These are phyloP conservation scores for Cylindroiulus punctatus DNA, from an alignment of 2,888 invertebrate species.

Conservation along the genomic window DNA sequence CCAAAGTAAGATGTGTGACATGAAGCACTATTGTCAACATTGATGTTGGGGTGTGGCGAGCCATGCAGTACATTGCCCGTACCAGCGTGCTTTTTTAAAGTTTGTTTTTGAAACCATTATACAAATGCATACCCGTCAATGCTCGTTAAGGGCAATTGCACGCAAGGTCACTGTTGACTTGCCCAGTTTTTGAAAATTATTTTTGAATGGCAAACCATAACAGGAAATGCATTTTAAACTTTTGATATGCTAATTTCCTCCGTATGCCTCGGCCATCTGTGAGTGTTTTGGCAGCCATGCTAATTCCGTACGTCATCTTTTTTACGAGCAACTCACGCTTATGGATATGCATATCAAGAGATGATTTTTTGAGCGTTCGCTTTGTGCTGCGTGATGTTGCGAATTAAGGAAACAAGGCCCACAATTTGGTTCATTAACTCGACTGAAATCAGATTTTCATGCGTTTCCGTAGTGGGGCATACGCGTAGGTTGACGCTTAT, in stretches of 20 bases:
- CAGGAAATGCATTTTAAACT: slow-evolving; percentile 10
- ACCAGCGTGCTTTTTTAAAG: background rate
- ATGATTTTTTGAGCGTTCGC: slow-evolving; percentile 7
- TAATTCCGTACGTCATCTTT: background rate
- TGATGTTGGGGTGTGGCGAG: background rate
- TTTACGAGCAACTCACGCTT: slow-evolving; percentile 9
- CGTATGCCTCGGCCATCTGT: background rate
- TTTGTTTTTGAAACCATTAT: background rate
- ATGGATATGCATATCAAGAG: slow-evolving; percentile 18
- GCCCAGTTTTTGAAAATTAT: background rate
- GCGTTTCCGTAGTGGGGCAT: background rate
- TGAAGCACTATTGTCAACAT: background rate
- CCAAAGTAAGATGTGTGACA: background rate
- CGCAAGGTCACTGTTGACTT: background rate
- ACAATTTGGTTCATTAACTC: slow-evolving; percentile 18
- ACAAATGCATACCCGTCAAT: background rate
- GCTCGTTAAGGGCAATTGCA: background rate
- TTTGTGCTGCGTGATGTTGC: slow-evolving; percentile 2
- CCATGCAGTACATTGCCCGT: no score
- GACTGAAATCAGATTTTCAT: background rate
- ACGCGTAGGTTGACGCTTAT: background rate
- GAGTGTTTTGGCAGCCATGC: slow-evolving; percentile 18
- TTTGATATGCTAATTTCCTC: slow-evolving; percentile 4
- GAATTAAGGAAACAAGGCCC: slow-evolving; percentile 18
- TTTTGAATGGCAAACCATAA: slow-evolving; percentile 6